Base-by-base conservation (phyloP, 2,113 vertebrate genomes). In the Bombycilla garrulus region DNA sequence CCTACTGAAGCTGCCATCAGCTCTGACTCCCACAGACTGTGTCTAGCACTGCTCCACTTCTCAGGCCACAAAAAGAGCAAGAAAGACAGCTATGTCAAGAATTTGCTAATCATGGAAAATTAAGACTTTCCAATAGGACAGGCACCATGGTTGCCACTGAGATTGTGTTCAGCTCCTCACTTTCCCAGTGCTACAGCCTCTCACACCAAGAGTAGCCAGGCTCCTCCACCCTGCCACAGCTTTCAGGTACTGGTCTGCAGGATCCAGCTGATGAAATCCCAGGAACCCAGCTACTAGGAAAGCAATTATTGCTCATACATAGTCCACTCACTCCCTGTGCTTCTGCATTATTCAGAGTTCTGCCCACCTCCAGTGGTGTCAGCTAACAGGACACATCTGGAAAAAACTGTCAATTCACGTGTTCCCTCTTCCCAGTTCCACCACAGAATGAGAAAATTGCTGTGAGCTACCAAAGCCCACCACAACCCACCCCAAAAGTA, bases 61-160 rank as follows among this genome's bases (percentile, higher is more conserved):
- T 86, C 85, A 93, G 82, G 22, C 65, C 15, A 5, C 76, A 86
- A 93, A 92, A 95, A 90, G 85, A 95, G 76, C 80, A 93, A 76
- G 25, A 78, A 16, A 93, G 42, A 83, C 67, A 86, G 54, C 79
- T 71, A 78, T 16, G 51, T 47, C 45, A 92, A 69, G 64, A 88
- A 86, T 56, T 78, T 45, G 21, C 66, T 82, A 57, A 92, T 80
- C 84, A 64, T 1, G 85, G 45, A 72, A 89, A 82, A 86, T 36
- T 4, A 88, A 61, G 56, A 76, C 64, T n/a, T 91, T 81, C 23
- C 10, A 11, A 45, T 5, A 81, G 61, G 44, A 86, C 18, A 48
- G 51, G 26, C 66, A 72, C 35, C 44, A 42, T 1, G 1, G 47
- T 54, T 22, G 9, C 47, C 4, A 1, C 79, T 12, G 31, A 90